Evolutionary conservation across 1,140 invertebrate species (phyloP).

Genomic region (Anastatus disparis): DNA sequence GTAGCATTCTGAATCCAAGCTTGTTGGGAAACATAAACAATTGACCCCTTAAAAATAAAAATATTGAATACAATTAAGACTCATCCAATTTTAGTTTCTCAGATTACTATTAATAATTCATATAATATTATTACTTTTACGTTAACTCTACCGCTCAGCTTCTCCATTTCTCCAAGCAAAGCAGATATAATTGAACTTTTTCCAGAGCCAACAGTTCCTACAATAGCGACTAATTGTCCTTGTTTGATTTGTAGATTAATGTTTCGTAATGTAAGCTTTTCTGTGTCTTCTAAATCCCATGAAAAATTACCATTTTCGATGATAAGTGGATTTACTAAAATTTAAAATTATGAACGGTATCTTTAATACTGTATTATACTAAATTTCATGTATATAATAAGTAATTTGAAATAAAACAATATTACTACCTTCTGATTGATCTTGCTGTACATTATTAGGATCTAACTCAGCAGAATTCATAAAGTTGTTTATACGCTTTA

Average conservation of each 20-base stretch:
- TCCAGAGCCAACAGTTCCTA: conserved; percentile 89
- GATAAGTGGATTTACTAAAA: conserved; percentile 75
- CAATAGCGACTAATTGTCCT: conserved; percentile 82
- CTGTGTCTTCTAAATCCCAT: conserved; percentile 75
- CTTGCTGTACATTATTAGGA: conserved; percentile 79
- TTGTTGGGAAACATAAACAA: conserved; percentile 92
- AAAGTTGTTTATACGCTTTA: conserved; percentile 89
- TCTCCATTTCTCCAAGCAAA: conserved; percentile 90
- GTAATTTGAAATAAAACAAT: conserved; percentile 52
- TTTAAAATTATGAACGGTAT: conserved; percentile 37
- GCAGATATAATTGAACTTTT: conserved; percentile 90
- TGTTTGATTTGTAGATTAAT: conserved; percentile 78
- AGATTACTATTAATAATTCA: too few species aligned
- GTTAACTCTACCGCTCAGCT: conserved; percentile 81
- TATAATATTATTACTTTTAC: conserved; percentile 69
- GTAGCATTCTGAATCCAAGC: conserved; percentile 95
- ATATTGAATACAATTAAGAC: too few species aligned
- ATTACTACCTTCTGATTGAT: conserved; percentile 79
- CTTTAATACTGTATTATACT: conserved; percentile 12
- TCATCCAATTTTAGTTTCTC: too few species aligned
- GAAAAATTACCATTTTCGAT: conserved; percentile 83
- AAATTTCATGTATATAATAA: conserved; percentile 25
- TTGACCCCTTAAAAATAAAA: conserved; percentile 73
- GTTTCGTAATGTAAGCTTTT: conserved; percentile 73
- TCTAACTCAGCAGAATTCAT: conserved; percentile 89